phyloP scores from a whole-genome alignment of 2,888 invertebrate species.

The Pycnomerus fuliginosus region DNA sequence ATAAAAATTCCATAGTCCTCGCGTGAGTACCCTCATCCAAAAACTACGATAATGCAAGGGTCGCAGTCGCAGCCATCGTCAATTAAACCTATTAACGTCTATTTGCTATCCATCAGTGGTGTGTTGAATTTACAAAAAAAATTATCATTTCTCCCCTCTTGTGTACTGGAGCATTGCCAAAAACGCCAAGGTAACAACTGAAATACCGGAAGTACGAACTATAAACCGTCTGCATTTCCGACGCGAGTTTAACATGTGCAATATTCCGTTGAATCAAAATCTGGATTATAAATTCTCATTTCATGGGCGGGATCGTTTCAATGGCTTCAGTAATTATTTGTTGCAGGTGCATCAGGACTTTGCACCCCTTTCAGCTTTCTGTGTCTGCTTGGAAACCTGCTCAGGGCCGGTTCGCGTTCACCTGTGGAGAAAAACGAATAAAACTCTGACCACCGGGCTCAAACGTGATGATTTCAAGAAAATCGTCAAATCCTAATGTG shows the following conservation, averaged over 20 bases:
- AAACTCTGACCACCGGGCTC: constrained; percentile 5
- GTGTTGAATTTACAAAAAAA: constrained; percentile 8
- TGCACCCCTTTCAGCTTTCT: constrained; percentile 19
- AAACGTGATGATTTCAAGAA: too few relatives aligned
- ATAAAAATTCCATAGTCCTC: too few relatives aligned
- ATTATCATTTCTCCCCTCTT: constrained; percentile 9
- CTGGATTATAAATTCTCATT: constrained; percentile 6
- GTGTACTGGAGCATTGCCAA: constrained; percentile 31
- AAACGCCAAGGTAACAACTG: too few relatives aligned
- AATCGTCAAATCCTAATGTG: too few relatives aligned
- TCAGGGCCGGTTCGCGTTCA: constrained; percentile 19
- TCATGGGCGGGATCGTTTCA: constrained; percentile 3
- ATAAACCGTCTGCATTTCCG: constrained; percentile 22
- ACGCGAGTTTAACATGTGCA: constrained; percentile 15
- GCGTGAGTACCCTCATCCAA: too few relatives aligned
- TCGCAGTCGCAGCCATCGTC: constrained; percentile 2
- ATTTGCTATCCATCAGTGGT: constrained; percentile 18
- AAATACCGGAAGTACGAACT: constrained; percentile 18
- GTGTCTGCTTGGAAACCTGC: constrained; percentile 18
- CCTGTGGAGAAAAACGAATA: constrained; percentile 19
- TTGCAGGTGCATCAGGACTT: constrained; percentile 25
- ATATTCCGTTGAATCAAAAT: constrained; percentile 12
- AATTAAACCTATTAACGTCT: constrained; percentile 20
- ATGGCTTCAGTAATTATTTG: constrained; percentile 17
- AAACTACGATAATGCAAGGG: too few relatives aligned